Conservation (phyloP, 2,888 invertebrate species). For the Apomyelois bistriatella region DNA sequence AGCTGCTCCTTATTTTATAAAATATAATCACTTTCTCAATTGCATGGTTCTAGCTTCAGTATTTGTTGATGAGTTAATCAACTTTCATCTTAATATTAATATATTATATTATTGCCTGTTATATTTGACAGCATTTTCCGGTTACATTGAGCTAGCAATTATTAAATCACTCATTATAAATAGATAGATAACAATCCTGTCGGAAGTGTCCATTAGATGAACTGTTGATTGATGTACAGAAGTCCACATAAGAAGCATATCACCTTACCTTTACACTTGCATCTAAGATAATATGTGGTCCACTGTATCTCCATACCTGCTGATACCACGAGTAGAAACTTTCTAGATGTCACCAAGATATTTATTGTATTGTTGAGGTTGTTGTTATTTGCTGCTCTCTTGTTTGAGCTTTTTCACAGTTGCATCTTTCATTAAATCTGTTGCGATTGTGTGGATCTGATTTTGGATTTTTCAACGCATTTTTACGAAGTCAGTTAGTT, state of each 20-base stretch:
- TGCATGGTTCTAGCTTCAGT: too few relatives aligned
- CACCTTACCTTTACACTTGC: not conserved
- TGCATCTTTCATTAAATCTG: too few relatives aligned
- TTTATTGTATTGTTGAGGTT: too few relatives aligned
- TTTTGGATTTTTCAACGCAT: too few relatives aligned
- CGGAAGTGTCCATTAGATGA: constrained; percentile 7
- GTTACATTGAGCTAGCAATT: not conserved
- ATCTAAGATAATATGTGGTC: not conserved
- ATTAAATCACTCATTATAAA: not conserved
- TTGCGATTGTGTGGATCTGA: too few relatives aligned
- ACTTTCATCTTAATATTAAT: not conserved
- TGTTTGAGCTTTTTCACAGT: too few relatives aligned
- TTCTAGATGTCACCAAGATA: too few relatives aligned
- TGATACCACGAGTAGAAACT: not conserved
- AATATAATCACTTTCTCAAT: too few relatives aligned
- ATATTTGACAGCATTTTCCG: not conserved
- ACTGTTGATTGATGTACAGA: not conserved
- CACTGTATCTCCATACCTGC: too few relatives aligned
- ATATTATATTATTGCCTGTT: not conserved
- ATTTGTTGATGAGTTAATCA: not conserved
- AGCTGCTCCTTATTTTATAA: too few relatives aligned
- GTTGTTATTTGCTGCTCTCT: too few relatives aligned
- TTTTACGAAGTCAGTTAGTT: too few relatives aligned
- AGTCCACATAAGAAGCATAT: not conserved
- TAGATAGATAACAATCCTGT: not conserved